Evolutionary conservation across 2,113 vertebrate species (phyloP), one percentile per base, ranked within the genome.

Genomic region (Phylloscopus whistleri): DNA sequence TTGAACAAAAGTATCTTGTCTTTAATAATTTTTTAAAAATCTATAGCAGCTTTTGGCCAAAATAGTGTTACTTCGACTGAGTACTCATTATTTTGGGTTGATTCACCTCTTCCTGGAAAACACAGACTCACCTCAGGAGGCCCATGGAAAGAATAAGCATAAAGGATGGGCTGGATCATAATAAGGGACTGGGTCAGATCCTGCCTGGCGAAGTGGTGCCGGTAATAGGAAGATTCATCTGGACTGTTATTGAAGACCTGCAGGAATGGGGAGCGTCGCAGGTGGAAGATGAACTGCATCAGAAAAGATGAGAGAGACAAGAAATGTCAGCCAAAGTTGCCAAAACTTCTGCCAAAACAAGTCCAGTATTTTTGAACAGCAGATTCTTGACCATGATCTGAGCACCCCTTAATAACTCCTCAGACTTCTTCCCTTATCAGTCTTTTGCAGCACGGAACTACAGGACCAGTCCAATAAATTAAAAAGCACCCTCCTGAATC

Each of bases 171-270:
- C 97, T 99, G 99, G 94, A 99, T 97, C 99, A 99, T 99, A 92
- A 99, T 99, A 76, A 99, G 99, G 28, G 99, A 99, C 97, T 99
- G 99, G 20, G 99, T 99, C 84, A 99, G 97, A 93, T 99, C 99
- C 97, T 99, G 99, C 68, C 99, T 97, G 88, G 99, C 98, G 94
- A 99, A 99, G 90, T 99, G 99, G 96, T 99, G 99, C 43, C 99
- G 98, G 89, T 99, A 99, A 58, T 99, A 99, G 2, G 99, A 99
- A 0, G 99, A 99, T 90, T 99, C 99, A 41, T 99, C 99, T 1
- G 99, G 99, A 68, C 99, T 99, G 97, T 99, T 99, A 97, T 99
- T 99, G 94, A 99, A 99, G 72, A 99, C 99, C 95, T 99, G 99
- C 84, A 99, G 98, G 98, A 99, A 99, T 0, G 99, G 99, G 26